Base-by-base conservation (phyloP, 64 coral and sea anemone species). In the Pachyseris speciosa region DNA sequence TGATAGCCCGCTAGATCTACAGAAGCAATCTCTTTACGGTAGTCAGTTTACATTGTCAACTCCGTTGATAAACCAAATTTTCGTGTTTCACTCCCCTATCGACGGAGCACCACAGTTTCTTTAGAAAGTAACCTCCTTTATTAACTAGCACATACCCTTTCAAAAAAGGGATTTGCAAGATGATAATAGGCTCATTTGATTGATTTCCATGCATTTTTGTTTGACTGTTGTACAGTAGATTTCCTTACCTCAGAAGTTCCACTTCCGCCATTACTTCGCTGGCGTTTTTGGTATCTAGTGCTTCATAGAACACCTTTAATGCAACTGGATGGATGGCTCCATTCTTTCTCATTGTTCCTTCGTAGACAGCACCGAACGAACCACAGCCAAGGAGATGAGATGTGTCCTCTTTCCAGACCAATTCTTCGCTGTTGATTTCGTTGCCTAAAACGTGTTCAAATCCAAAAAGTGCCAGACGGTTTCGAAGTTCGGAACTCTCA, bases 171-270 rank as follows among this genome's bases (percentile, higher is more conserved):
- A n/a, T n/a, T n/a, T n/a, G n/a, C n/a, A n/a, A n/a, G n/a, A n/a
- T n/a, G n/a, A n/a, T n/a, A n/a, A n/a, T n/a, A n/a, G n/a, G n/a
- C n/a, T n/a, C n/a, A n/a, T n/a, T n/a, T n/a, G n/a, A n/a, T n/a
- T n/a, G n/a, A n/a, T n/a, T n/a, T n/a, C n/a, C n/a, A n/a, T n/a
- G n/a, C n/a, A n/a, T n/a, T n/a, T n/a, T n/a, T n/a, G n/a, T n/a
- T n/a, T n/a, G n/a, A n/a, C n/a, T n/a, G n/a, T n/a, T n/a, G n/a
- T n/a, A n/a, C n/a, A n/a, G n/a, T n/a, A n/a, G n/a, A n/a, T n/a
- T n/a, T n/a, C n/a, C 45, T 33, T 25, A 91, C 88, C 43, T 83
- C 65, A 64, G 66, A 69, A 80, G 42, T 61, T 72, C 22, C 16
- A 58, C 22, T 16, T 80, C 29, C 9, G 49, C 15, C 16, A 37